Conservation (phyloP, 2,797 vertebrate genomes). For the Artibeus lituratus region DNA sequence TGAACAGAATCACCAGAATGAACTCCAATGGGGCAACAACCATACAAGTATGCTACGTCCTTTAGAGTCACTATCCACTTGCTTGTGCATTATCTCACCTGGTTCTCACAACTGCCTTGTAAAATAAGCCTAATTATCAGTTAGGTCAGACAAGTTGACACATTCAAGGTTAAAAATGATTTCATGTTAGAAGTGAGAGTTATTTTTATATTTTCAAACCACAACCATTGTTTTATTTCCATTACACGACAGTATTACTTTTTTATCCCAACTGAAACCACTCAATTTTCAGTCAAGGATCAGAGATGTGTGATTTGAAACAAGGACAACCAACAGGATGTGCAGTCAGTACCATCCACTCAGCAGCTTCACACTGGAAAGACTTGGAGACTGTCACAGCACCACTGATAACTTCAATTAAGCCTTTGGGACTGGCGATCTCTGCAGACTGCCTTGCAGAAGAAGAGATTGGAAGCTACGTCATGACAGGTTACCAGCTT, state of each 20-base stretch:
- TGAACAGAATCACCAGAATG: not conserved
- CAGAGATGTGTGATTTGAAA: not conserved
- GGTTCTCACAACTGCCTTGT: not conserved
- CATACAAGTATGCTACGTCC: not conserved
- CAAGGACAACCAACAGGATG: not conserved
- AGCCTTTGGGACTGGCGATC: not conserved
- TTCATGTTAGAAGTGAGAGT: not conserved
- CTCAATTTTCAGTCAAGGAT: not conserved
- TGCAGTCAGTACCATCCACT: not conserved
- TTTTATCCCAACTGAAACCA: not conserved
- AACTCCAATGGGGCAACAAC: not conserved
- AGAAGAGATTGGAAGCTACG: not conserved
- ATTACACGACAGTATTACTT: not conserved
- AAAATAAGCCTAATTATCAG: not conserved
- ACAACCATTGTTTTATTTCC: not conserved
- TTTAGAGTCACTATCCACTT: not conserved
- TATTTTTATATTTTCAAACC: not conserved
- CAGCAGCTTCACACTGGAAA: not conserved
- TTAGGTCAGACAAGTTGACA: not conserved
- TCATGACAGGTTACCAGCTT: not conserved
- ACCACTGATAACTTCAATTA: not conserved
- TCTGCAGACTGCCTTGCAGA: not conserved
- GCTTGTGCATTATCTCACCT: not conserved
- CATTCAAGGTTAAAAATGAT: not conserved
- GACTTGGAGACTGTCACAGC: not conserved